phyloP scores from a whole-genome alignment of 2,888 invertebrate species.

The Erynnis tages region DNA sequence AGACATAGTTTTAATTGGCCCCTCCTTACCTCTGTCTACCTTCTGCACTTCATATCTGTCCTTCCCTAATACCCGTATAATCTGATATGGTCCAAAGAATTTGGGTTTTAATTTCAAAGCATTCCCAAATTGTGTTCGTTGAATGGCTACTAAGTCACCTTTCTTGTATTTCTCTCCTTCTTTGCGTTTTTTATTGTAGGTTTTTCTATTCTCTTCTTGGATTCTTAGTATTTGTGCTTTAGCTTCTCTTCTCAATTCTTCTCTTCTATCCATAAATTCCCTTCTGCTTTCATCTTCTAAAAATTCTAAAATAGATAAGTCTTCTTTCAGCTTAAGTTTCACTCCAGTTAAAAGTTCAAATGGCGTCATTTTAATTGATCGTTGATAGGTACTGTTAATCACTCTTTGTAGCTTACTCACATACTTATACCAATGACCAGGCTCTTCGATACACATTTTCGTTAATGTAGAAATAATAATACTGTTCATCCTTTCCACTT shows the following conservation, averaged over 20 bases:
- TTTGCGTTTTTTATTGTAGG: not conserved
- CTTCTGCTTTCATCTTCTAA: slow-evolving; percentile 2
- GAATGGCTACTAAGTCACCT: slow-evolving; percentile 7
- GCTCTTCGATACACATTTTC: slow-evolving; percentile 1
- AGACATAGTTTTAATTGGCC: not conserved
- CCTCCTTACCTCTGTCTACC: not conserved
- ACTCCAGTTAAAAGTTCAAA: not conserved
- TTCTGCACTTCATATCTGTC: not conserved
- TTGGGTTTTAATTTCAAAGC: slow-evolving; percentile 1
- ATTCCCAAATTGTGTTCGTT: slow-evolving; percentile 3
- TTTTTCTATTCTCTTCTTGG: not conserved
- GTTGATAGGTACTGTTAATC: slow-evolving; percentile 4
- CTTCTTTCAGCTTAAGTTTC: not conserved
- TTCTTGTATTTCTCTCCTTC: not conserved
- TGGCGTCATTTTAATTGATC: slow-evolving; percentile 5
- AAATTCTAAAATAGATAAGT: not conserved
- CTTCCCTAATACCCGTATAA: not conserved
- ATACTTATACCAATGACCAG: slow-evolving; percentile 17
- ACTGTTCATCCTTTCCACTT: slow-evolving; percentile 2
- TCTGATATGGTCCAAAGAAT: not conserved
- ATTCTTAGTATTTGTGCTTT: slow-evolving; percentile 2
- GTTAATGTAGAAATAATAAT: not conserved
- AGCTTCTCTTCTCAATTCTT: not conserved
- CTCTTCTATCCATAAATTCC: slow-evolving; percentile 3
- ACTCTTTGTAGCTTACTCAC: slow-evolving; percentile 9